Conservation (phyloP, 2,113 vertebrate species). For the Pseudolaguvia tuberculata region DNA sequence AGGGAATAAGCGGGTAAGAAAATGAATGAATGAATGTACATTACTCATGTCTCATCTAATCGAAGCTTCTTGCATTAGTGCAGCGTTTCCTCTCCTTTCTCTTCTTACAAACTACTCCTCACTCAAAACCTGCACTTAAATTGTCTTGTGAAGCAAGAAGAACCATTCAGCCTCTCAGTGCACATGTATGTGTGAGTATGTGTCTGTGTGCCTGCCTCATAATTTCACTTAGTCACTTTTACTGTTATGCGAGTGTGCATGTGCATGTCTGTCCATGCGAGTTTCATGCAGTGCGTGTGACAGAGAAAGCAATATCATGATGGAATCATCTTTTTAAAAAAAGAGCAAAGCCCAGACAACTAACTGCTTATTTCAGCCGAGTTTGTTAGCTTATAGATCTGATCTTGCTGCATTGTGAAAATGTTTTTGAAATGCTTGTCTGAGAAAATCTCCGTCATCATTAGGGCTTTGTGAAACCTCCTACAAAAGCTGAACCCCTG, state of each 20-base stretch:
- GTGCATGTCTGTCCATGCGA: not conserved
- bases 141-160: slow-evolving; percentile 41
- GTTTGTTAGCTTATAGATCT: not conserved
- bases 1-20: no score
- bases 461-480: slow-evolving; percentile 23
- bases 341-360: not conserved
- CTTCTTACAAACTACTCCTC: slow-evolving; percentile 24
- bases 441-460: slow-evolving; percentile 33
- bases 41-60: not conserved
- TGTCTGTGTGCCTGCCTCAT: not conserved
- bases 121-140: slow-evolving; percentile 44
- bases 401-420: slow-evolving; percentile 5
- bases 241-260: not conserved
- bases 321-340: not conserved
- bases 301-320: slow-evolving; percentile 17
- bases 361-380: not conserved
- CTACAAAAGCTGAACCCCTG: slow-evolving; percentile 4
- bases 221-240: not conserved
- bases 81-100: slow-evolving; percentile 26
- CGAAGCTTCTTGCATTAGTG: not conserved
- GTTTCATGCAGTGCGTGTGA: not conserved
- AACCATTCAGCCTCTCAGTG: not conserved
- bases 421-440: slow-evolving; percentile 27
- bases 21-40: no score
- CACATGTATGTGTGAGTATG: no score